Conservation (phyloP, 2,888 invertebrate species). For the Drymonia ruficornis region DNA sequence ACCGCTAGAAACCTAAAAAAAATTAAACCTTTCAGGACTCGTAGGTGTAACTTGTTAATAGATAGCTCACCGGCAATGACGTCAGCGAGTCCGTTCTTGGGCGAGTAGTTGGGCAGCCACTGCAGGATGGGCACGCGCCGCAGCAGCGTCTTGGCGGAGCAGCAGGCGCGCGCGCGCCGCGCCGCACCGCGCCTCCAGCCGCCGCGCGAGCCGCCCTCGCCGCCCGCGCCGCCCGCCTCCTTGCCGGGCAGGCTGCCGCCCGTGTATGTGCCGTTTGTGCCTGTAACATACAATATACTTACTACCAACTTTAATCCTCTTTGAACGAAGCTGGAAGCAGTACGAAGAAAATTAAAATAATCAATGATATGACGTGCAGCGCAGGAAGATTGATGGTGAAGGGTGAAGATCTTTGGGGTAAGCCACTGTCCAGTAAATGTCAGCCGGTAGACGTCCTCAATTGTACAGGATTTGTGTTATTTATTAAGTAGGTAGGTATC, state of each 20-base stretch:
- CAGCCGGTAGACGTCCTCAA: no score
- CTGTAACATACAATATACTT: slow-evolving; percentile 32
- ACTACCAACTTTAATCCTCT: neutral
- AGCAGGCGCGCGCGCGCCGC: slow-evolving; percentile 80
- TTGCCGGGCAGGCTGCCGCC: slow-evolving; percentile 52
- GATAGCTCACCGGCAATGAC: slow-evolving; percentile 90
- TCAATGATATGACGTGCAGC: no score
- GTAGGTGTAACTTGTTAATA: no score
- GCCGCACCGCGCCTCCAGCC: slow-evolving; percentile 61
- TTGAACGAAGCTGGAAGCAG: no score
- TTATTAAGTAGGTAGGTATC: no score
- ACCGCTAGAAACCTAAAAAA: no score
- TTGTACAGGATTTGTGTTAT: no score
- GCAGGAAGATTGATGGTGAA: no score
- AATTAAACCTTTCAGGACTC: no score
- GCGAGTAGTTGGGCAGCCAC: slow-evolving; percentile 89
- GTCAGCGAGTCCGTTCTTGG: slow-evolving; percentile 88
- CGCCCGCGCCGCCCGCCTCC: slow-evolving; percentile 27
- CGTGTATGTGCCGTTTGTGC: slow-evolving; percentile 54
- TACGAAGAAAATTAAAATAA: no score
- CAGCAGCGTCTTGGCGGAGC: slow-evolving; percentile 85
- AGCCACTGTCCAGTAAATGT: no score
- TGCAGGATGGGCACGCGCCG: slow-evolving; percentile 87
- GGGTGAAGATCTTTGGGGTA: no score
- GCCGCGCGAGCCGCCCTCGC: slow-evolving; percentile 16